These are phyloP conservation scores for Varecia variegata DNA, from an alignment of 2,797 vertebrate genomes.

Conservation along the genomic window DNA sequence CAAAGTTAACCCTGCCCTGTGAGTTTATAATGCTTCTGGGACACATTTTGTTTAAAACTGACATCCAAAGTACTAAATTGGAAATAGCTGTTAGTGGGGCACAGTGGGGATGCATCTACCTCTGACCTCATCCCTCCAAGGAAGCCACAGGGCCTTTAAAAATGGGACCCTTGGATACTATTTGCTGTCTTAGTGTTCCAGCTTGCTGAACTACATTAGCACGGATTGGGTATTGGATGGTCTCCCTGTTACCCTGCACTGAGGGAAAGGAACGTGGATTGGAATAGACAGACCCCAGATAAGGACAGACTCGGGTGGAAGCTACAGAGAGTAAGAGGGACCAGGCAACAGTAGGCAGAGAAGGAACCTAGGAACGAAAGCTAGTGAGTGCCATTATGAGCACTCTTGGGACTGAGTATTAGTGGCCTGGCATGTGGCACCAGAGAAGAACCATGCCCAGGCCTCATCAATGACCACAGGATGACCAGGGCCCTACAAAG, in stretches of 20 bases:
- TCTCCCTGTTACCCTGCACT: neutral
- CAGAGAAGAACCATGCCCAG: neutral
- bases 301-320: neutral
- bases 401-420: neutral
- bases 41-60: neutral
- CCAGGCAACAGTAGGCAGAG: neutral
- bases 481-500: neutral
- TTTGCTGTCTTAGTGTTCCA: neutral
- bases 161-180: neutral
- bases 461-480: neutral
- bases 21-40: neutral
- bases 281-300: neutral
- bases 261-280: neutral
- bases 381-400: neutral
- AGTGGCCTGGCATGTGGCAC: neutral
- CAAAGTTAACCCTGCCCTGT: neutral
- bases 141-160: neutral
- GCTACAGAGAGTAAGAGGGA: neutral
- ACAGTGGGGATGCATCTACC: neutral
- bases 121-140: neutral
- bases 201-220: neutral
- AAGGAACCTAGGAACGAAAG: neutral
- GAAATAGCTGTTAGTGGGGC: neutral
- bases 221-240: neutral
- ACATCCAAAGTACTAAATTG: neutral